Evolutionary conservation across 2,888 invertebrate genomes (phyloP).

Genomic region (Ethmia dodecea): DNA sequence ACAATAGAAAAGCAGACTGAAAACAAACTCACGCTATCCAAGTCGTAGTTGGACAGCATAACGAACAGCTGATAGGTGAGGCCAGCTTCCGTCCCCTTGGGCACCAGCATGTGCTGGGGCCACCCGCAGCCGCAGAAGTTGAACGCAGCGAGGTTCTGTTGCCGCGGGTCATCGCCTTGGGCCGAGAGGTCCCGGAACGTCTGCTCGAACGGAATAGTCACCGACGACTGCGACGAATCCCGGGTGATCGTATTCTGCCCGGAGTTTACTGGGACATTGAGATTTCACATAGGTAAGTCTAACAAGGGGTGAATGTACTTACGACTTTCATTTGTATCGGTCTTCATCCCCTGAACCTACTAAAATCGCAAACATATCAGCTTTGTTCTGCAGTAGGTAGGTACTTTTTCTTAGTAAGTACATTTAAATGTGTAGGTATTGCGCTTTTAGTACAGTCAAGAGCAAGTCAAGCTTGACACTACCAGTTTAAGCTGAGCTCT

Average conservation of each 20-base stretch:
- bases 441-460: no score
- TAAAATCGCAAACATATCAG: no score
- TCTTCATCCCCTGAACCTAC: no score
- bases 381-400: no score
- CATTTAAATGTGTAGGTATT: no score
- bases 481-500: no score
- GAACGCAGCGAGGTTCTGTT: conserved; percentile 43
- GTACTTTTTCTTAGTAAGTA: no score
- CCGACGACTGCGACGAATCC: conserved; percentile 76
- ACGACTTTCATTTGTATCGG: no score
- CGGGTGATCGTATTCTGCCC: conserved; percentile 77
- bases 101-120: conserved; percentile 78
- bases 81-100: conserved; percentile 65
- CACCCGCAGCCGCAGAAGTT: conserved; percentile 81
- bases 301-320: no score
- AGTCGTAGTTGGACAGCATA: conserved; percentile 69
- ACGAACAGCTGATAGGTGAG: conserved; percentile 57
- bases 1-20: neutral
- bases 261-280: conserved; percentile 68
- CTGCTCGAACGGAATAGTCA: conserved; percentile 77
- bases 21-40: conserved; percentile 48
- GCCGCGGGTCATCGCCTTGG: conserved; percentile 37
- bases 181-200: conserved; percentile 74
- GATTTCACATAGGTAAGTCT: no score
- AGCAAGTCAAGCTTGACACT: no score